Evolutionary conservation across 2,113 vertebrate genomes (phyloP).

Genomic region (Shinisaurus crocodilurus): DNA sequence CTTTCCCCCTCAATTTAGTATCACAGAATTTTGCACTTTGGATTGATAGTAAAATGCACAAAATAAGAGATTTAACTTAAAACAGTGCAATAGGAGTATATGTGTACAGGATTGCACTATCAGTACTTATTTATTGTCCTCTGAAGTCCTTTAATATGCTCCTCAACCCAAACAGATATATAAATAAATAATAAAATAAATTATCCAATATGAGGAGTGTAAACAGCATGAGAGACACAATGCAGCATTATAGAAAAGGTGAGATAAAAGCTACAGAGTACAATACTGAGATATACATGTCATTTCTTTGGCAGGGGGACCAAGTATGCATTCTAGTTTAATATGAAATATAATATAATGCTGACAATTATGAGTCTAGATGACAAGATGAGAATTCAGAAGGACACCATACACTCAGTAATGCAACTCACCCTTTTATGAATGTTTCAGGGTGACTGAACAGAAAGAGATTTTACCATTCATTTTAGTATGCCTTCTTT

Average conservation of each 20-base stretch:
- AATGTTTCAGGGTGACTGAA: conserved; percentile 17
- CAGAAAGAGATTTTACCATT: neutral
- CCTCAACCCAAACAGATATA: conserved; percentile 42
- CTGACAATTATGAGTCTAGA: conserved; percentile 19
- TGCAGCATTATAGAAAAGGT: conserved; percentile 42
- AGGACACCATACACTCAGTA: conserved; percentile 19
- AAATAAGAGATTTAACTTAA: no score
- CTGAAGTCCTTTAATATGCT: conserved; percentile 30
- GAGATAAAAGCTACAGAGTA: conserved; percentile 28
- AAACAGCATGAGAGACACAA: conserved; percentile 45
- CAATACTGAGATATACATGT: conserved; percentile 21
- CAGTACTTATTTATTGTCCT: conserved; percentile 46
- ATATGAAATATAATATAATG: conserved; percentile 27
- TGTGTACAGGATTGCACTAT: conserved; percentile 1
- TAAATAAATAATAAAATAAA: conserved; percentile 56
- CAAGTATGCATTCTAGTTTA: conserved; percentile 32
- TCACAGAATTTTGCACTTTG: neutral
- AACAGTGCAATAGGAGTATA: no score
- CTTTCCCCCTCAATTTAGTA: neutral
- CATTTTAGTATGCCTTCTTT: conserved; percentile 15
- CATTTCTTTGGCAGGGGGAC: conserved; percentile 17
- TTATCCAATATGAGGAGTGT: conserved; percentile 49
- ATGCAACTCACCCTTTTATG: conserved; percentile 22
- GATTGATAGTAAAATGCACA: neutral
- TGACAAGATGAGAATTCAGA: conserved; percentile 44